These are phyloP conservation scores for Leiothrix lutea DNA, from an alignment of 2,113 vertebrate genomes.

Conservation along the genomic window DNA sequence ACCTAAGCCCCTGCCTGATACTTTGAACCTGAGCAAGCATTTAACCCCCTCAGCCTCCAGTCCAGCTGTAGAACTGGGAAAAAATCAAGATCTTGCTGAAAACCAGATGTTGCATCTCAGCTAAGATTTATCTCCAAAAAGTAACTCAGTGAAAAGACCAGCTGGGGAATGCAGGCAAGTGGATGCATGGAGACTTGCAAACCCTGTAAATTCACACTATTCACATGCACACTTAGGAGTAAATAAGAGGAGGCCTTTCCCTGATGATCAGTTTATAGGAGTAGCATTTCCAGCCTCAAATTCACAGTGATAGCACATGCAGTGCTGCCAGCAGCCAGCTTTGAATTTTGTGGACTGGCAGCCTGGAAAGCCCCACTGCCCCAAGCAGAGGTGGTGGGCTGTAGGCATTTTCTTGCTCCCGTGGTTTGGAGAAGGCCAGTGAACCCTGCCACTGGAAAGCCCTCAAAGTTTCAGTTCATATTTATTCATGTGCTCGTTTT, in stretches of 20 bases:
- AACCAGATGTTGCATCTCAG: conserved; percentile 19
- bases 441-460: neutral
- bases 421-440: neutral
- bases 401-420: neutral
- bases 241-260: neutral
- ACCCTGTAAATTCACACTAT: neutral
- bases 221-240: neutral
- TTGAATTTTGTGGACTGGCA: neutral
- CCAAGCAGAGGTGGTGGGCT: neutral
- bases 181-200: neutral
- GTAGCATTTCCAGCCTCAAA: neutral
- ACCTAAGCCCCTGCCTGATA: conserved; percentile 25
- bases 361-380: neutral
- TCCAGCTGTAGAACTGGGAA: conserved; percentile 6
- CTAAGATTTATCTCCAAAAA: neutral
- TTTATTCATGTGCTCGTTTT: conserved; percentile 27
- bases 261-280: neutral
- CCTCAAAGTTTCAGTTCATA: neutral
- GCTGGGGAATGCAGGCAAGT: neutral
- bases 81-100: conserved; percentile 2
- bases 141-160: neutral
- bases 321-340: neutral
- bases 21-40: conserved; percentile 32
- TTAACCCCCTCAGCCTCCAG: conserved; percentile 22
- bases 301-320: neutral